Evolutionary conservation across 2,113 vertebrate genomes (phyloP).

Genomic region (Thryonomys swinderianus): DNA sequence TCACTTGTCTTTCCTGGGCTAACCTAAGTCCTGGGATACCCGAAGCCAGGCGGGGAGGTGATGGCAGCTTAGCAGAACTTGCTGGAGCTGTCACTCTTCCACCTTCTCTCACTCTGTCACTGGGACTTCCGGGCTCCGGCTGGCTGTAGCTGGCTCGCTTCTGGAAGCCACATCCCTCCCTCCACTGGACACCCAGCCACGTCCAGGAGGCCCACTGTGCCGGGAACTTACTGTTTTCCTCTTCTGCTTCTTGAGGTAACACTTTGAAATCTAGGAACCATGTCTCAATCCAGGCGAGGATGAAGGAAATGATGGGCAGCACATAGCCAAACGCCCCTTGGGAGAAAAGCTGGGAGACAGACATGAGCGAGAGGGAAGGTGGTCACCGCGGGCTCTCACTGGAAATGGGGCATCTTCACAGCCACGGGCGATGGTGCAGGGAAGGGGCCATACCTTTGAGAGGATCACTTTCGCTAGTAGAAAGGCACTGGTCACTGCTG

Average conservation of each 20-base stretch:
- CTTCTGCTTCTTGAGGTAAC: conserved; percentile 96
- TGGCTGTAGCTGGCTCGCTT: neutral
- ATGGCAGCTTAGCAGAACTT: neutral
- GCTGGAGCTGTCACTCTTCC: neutral
- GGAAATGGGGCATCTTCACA: neutral
- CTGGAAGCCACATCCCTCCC: neutral
- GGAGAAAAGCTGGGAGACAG: conserved; percentile 91
- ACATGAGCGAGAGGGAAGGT: neutral
- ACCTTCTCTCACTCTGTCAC: neutral
- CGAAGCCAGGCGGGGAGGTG: neutral
- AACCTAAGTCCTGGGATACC: neutral
- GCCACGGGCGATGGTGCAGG: neutral
- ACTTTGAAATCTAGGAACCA: conserved; percentile 99
- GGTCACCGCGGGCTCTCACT: neutral
- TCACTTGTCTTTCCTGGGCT: neutral
- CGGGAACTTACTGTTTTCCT: conserved; percentile 93
- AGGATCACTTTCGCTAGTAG: conserved; percentile 96
- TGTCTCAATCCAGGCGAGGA: conserved; percentile 98
- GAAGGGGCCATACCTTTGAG: conserved; percentile 91
- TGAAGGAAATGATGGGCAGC: conserved; percentile 97
- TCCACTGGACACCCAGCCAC: neutral
- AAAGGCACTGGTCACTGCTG: conserved; percentile 95
- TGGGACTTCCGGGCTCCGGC: neutral
- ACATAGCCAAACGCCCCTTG: conserved; percentile 98
- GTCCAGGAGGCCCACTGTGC: neutral